Conservation (phyloP, 2,797 vertebrate genomes). For the Eupleurogrammus muticus region DNA sequence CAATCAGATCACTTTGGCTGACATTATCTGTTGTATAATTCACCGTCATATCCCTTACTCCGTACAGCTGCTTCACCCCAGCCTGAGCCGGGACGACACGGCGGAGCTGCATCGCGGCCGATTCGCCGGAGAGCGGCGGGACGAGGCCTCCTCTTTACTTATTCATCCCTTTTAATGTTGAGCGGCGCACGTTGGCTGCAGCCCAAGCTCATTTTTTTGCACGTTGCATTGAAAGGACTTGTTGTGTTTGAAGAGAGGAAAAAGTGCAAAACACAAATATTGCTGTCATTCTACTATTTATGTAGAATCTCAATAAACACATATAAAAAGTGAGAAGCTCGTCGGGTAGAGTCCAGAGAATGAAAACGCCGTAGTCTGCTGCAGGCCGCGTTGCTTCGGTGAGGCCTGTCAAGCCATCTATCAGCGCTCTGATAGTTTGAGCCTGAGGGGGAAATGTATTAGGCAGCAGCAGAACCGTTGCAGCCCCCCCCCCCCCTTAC, state of each 20-base stretch:
- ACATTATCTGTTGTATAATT: constrained; percentile 59
- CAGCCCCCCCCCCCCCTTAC: background rate
- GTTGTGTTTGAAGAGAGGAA: no score
- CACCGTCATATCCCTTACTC: constrained; percentile 45
- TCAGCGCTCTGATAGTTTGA: constrained; percentile 13
- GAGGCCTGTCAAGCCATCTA: constrained; percentile 17
- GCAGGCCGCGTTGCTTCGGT: constrained; percentile 6
- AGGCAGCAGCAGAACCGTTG: constrained; percentile 21
- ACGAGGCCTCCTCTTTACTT: constrained; percentile 63
- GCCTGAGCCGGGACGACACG: constrained; percentile 41
- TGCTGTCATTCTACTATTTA: no score
- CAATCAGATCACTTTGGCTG: constrained; percentile 31
- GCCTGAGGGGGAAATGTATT: constrained; percentile 30
- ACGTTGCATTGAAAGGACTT: no score
- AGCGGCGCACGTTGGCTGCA: constrained; percentile 59
- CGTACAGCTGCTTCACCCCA: constrained; percentile 51
- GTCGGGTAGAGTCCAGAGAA: no score
- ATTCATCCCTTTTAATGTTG: constrained; percentile 69
- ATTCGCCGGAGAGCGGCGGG: constrained; percentile 34
- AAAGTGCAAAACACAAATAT: no score
- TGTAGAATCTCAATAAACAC: no score
- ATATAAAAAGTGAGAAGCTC: no score
- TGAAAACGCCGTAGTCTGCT: background rate
- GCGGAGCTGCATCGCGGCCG: constrained; percentile 49
- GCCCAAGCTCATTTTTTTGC: no score